Base-by-base conservation (phyloP, 2,888 invertebrate species). In the Halictus ligatus region DNA sequence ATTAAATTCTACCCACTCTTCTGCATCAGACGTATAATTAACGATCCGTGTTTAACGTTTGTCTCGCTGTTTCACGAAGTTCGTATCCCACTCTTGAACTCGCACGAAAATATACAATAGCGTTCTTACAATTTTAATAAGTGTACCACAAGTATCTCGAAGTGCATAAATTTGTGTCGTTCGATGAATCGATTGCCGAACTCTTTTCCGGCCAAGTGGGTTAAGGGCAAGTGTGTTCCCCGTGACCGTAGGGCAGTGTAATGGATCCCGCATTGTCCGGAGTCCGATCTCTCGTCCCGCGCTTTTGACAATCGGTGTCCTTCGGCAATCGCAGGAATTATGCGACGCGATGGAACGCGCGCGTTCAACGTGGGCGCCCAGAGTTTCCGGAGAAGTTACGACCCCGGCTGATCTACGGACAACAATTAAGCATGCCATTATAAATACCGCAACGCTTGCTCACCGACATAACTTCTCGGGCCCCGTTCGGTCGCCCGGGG, bases 341-440 rank as follows among this genome's bases (percentile, higher is more conserved):
- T 90, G 81, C 81, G 87, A 84, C 80, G 75, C 75, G 81, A 84
- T 80, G 83, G 54, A 67, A 43, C 83, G 75, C 73, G 82, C 76
- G 78, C 10, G 81, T 60, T 83, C 78, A 83, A 90, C 89, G 92
- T 92, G 90, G 92, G 92, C 90, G 92, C 90, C 80, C 58, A 69
- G 88, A 86, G 87, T 91, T 91, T 88, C 90, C 85, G 86, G 89
- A 89, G 83, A 92, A 92, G 89, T 92, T 92, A 92, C 90, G 92
- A 92, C 89, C 89, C 69, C 80, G 86, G 60, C 85, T 93, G 92
- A 93, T 93, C 91, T 92, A 93, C 91, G 92, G 84, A 92, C 91
- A 92, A 93, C 92, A 93, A 93, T 92, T 92, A 93, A 93, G 89
- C 91, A 88, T 86, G 81, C 87, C 85, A 92, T 92, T 93, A 92